A percentile compares a stretch with the other conserved stretches of the same genome.
phyloP scores from a whole-genome alignment of 1,140 invertebrate genomes.

The Oppia nitens region DNA sequence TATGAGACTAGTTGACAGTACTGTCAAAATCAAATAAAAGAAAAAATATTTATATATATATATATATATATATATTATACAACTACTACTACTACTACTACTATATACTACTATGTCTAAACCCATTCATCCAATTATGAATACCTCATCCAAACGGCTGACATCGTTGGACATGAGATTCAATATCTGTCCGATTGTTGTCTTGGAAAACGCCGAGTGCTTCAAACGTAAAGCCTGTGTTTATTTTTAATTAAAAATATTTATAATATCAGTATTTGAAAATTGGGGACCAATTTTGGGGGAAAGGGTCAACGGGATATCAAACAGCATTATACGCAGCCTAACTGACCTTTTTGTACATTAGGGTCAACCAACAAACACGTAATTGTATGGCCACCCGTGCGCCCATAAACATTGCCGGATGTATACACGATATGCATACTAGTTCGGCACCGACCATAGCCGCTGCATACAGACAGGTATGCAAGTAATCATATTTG shows the following conservation, averaged over 20 bases:
- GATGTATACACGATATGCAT: constrained; percentile 7
- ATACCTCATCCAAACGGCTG: constrained; percentile 30
- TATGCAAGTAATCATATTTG: background rate
- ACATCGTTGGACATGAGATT: constrained; percentile 78
- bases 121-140: background rate
- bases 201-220: constrained; percentile 46
- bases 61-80: no score
- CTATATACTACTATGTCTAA: no score
- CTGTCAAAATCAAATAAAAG: constrained; percentile 20
- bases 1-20: constrained; percentile 17
- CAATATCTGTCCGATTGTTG: constrained; percentile 69
- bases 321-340: no score
- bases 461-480: constrained; percentile 7
- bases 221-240: constrained; percentile 34
- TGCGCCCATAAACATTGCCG: background rate
- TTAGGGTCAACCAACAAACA: constrained; percentile 5
- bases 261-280: background rate
- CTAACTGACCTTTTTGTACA: constrained; percentile 11
- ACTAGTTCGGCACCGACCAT: constrained; percentile 8
- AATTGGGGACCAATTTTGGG: background rate
- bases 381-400: constrained; percentile 5
- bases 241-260: constrained; percentile 27
- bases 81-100: no score
- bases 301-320: no score
- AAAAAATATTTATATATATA: no score